Evolutionary conservation across 2,797 vertebrate genomes (phyloP).

Genomic region (Gallinago stenura): DNA sequence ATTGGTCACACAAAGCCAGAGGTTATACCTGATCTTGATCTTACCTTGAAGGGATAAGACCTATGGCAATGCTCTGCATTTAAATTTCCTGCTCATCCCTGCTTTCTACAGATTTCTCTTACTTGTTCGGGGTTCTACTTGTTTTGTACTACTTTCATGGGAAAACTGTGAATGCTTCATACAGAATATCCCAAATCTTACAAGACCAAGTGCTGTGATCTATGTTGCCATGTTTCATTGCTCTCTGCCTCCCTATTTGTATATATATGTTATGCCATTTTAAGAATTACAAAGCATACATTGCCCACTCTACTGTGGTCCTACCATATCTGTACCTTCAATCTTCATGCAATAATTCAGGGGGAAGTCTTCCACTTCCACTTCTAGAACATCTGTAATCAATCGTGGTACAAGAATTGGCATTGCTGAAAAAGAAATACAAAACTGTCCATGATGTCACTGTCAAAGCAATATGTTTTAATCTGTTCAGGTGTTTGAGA

Average conservation of each 20-base stretch:
- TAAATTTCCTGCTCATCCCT: neutral
- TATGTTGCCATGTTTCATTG: neutral
- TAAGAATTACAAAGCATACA: neutral
- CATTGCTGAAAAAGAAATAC: neutral
- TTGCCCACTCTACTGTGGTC: neutral
- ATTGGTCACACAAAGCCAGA: neutral
- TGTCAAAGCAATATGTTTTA: neutral
- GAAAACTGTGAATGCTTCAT: neutral
- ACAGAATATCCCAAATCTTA: neutral
- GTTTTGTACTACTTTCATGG: neutral
- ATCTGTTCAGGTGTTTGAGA: neutral
- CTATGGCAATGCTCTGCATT: neutral
- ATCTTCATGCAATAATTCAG: neutral
- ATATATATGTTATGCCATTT: neutral
- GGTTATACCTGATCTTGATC: too few relatives aligned
- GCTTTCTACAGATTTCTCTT: neutral
- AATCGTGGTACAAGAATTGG: fast-evolving
- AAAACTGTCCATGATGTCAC: neutral
- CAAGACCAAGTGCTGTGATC: neutral
- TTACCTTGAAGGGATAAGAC: neutral
- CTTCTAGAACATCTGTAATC: neutral
- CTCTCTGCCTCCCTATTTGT: neutral
- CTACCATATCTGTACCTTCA: neutral
- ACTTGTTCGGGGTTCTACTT: neutral
- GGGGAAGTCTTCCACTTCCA: neutral